These are phyloP conservation scores for Sarcoramphus papa DNA, from an alignment of 2,797 vertebrate genomes.

Conservation along the genomic window DNA sequence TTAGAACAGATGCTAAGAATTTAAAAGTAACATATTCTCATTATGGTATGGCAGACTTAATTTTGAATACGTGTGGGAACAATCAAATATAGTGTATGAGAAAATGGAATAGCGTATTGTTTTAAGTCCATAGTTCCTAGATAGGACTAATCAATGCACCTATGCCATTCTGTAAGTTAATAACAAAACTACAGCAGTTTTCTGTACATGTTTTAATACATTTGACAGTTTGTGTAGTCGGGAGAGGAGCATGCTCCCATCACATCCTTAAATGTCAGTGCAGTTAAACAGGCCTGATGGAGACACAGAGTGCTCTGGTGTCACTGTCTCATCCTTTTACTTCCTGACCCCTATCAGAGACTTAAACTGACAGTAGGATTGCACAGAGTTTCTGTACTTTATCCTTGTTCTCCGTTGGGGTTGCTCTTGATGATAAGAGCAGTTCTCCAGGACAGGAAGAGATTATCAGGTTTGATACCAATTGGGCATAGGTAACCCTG, in stretches of 20 bases:
- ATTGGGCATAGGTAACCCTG: neutral
- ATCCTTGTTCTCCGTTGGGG: neutral
- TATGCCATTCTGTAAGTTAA: neutral
- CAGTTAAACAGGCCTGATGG: neutral
- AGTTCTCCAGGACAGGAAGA: neutral
- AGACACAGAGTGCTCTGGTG: neutral
- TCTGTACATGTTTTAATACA: neutral
- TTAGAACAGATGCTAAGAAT: neutral
- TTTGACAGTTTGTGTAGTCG: neutral
- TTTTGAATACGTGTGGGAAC: neutral
- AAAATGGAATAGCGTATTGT: neutral
- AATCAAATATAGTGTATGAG: neutral
- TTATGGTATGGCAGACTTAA: neutral
- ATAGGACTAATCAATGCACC: neutral
- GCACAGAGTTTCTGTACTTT: neutral
- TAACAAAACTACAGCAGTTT: neutral
- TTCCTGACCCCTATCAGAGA: neutral
- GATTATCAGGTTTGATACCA: constrained; percentile 9
- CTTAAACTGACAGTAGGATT: neutral
- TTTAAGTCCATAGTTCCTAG: neutral
- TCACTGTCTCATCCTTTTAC: neutral
- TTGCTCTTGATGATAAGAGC: neutral
- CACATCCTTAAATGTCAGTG: neutral
- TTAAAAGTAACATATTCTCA: neutral
- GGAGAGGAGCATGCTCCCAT: neutral